phyloP scores from a whole-genome alignment of 2,888 invertebrate species.

The Euzophera pinguis region DNA sequence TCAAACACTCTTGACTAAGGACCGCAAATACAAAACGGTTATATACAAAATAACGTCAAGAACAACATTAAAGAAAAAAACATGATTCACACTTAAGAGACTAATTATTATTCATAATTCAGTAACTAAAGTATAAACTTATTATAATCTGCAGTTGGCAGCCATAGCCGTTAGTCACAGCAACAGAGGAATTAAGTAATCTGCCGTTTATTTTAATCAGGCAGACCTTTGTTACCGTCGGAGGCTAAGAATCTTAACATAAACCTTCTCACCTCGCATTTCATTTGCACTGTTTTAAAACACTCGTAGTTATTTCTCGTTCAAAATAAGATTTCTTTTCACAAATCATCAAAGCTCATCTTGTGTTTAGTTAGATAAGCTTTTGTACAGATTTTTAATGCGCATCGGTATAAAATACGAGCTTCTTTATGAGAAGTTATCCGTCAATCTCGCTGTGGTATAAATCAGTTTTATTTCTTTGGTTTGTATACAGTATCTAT shows the following conservation, averaged over 20 bases:
- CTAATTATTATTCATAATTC: too few species aligned
- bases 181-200: constrained; percentile 8
- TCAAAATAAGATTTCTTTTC: constrained; percentile 11
- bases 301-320: constrained; percentile 7
- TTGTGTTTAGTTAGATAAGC: constrained; percentile 14
- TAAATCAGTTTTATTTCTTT: constrained; percentile 16
- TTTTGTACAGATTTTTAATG: constrained; percentile 20
- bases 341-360: constrained; percentile 16
- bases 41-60: too few species aligned
- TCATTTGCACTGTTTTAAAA: neutral
- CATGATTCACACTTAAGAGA: too few species aligned
- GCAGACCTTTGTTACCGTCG: neutral
- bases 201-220: constrained; percentile 10
- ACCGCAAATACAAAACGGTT: too few species aligned
- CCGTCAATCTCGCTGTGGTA: constrained; percentile 8
- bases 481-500: neutral
- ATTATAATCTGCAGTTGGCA: neutral
- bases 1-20: too few species aligned
- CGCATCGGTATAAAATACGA: constrained; percentile 17
- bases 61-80: too few species aligned
- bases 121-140: too few species aligned
- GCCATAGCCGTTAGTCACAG: neutral
- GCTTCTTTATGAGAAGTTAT: constrained; percentile 18
- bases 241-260: neutral
- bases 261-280: neutral